These are phyloP conservation scores for Papilio xuthus DNA, from an alignment of 1,140 invertebrate genomes.

Conservation along the genomic window DNA sequence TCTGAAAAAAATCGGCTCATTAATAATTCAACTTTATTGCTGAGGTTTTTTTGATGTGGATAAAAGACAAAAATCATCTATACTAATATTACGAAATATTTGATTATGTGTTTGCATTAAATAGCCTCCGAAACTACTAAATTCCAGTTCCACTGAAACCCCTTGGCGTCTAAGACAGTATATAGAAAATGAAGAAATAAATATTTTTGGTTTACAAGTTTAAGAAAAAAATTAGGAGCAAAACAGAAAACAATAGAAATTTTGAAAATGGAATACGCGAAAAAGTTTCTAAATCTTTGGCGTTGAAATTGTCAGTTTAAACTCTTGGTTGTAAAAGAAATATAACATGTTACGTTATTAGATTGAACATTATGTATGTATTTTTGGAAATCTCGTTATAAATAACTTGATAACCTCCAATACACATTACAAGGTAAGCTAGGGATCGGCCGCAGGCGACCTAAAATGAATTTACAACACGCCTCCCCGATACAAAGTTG, in stretches of 20 bases:
- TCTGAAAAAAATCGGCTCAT: neutral
- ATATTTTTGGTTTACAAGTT: no score
- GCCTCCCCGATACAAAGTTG: constrained; percentile 16
- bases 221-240: no score
- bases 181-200: no score
- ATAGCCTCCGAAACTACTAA: no score
- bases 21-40: neutral
- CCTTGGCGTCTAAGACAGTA: no score
- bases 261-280: no score
- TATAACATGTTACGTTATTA: neutral
- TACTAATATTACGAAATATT: no score
- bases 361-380: neutral
- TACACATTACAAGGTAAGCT: constrained; percentile 12
- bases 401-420: constrained; percentile 15
- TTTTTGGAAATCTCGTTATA: neutral
- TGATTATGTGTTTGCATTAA: no score
- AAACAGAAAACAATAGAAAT: no score
- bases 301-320: neutral
- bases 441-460: constrained; percentile 2
- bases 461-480: constrained; percentile 21
- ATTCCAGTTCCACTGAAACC: no score
- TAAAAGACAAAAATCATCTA: no score
- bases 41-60: neutral
- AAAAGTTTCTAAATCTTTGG: no score
- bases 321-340: neutral